Base-by-base conservation (phyloP, 1,140 invertebrate genomes). In the Drosophila watanabei region DNA sequence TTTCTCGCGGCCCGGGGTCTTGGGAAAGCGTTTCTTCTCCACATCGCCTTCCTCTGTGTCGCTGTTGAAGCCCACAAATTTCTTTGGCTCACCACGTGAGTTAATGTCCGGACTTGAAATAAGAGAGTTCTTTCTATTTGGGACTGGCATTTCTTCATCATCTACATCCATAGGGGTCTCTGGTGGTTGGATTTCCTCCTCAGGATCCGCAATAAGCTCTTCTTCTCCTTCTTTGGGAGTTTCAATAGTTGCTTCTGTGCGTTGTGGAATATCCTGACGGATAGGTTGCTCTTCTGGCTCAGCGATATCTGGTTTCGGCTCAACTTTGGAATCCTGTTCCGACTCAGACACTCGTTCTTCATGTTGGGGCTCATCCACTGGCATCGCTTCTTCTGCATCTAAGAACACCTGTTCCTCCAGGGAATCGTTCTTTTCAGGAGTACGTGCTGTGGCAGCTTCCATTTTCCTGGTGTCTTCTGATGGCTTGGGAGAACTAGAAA, bases 1-100 rank as follows among this genome's bases (percentile, higher is more conserved):
- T 9, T 54, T 80, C 2, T 63, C n/a, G 2, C 85, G 83, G 2
- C 51, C 64, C 35, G 90, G 90, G 8, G 90, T 92, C 66, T 90
- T 92, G 2, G 90, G 90, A 52, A 72, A 92, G 11, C 39, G 77
- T 2, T 14, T 41, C 32, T 92, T 92, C 1, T 30, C 49, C 9
- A 16, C 28, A 4, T 80, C 58, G 0, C 62, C 59, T 39, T 46
- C 51, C 32, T 51, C 49, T 2, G 10, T 6, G 16, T 8, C 24
- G 24, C n/a, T 51, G 20, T 32, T 56, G 5, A 92, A 92, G 16
- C 30, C 43, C 0, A 92, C 86, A 2, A 48, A 35, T 48, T 69
- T 82, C n/a, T 54, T 80, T n/a, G 14, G 62, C 2, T 13, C 5
- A 9, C 58, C 5, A n/a, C 51, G 52, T 4, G 33, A 7, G 37